Evolutionary conservation across 2,113 vertebrate genomes (phyloP), one percentile per base, ranked within the genome.

Genomic region (Myotis lucifugus): DNA sequence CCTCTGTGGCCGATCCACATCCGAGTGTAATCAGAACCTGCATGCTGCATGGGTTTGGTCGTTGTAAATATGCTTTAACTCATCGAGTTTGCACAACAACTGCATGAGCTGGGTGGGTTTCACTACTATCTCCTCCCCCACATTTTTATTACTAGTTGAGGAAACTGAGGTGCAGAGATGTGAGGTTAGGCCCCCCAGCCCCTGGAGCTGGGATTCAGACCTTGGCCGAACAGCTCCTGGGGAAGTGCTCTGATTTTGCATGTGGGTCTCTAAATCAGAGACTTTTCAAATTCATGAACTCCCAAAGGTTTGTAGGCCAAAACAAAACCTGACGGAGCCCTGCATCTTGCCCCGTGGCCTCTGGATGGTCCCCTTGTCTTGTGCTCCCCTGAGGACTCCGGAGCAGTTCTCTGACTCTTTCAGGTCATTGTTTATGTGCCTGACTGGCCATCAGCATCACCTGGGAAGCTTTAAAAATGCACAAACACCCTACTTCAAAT

Each of bases 41-140:
- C 8, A 5, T 8, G 15, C 50, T 46, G 46, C 6, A 1, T 54
- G 5, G 25, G 15, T 59, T 59, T 18, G 2, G 0, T 3, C 52
- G 1, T 83, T n/a, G 6, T 56, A 19, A 29, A 66, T 18, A 18
- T 81, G 32, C n/a, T 69, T 73, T 29, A n/a, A 27, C 15, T 67
- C 13, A 3, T 11, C 23, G 21, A 15, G 9, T 17, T 13, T 70
- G 56, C 27, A 17, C 5, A 40, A 17, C 6, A 29, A 23, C 61
- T 25, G 12, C 9, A 0, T 19, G 67, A 72, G 48, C 25, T 46
- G 29, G 29, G 13, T 14, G 46, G 61, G 17, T 37, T 52, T 27
- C 17, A 5, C 34, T 46, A 5, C 48, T 50, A 0, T 86, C 40
- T 5, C 9, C 18, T 19, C 13, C 42, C 32, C 6, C 5, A 32